phyloP scores from a whole-genome alignment of 2,888 invertebrate genomes.

The Thumatha senex region DNA sequence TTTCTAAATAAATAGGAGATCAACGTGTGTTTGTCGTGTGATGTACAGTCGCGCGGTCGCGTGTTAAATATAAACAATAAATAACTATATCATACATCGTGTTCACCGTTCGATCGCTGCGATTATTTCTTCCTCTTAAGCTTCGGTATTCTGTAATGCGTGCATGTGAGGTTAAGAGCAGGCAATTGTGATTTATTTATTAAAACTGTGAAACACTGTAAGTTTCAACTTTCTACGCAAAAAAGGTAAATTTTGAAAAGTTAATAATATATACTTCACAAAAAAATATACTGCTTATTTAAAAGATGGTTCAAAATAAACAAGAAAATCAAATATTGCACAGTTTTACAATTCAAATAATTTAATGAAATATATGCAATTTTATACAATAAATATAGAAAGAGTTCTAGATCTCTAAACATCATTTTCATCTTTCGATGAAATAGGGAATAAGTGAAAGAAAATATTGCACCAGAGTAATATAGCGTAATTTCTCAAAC shows the following conservation, averaged over 20 bases:
- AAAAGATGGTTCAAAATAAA: too few relatives aligned
- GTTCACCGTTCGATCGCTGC: constrained; percentile 65
- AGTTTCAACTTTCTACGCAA: neutral
- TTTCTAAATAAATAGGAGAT: constrained; percentile 46
- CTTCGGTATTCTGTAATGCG: constrained; percentile 79
- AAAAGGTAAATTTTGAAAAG: neutral
- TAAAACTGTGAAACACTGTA: constrained; percentile 31
- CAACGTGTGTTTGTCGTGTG: constrained; percentile 24
- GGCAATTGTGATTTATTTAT: constrained; percentile 39
- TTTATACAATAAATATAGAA: neutral
- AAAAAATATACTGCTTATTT: too few relatives aligned
- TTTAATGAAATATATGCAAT: constrained; percentile 5
- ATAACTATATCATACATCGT: constrained; percentile 75
- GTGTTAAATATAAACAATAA: constrained; percentile 69
- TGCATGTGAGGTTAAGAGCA: constrained; percentile 71
- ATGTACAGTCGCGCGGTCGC: constrained; percentile 21
- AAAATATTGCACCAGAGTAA: too few relatives aligned
- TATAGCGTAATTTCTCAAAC: too few relatives aligned
- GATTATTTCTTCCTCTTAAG: constrained; percentile 74
- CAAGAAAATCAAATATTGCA: too few relatives aligned
- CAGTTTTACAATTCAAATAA: too few relatives aligned
- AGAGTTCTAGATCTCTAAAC: neutral
- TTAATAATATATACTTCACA: too few relatives aligned
- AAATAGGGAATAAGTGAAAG: too few relatives aligned
- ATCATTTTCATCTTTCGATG: too few relatives aligned